Evolutionary conservation across 2,797 vertebrate genomes (phyloP), one percentile per base, ranked within the genome.

Genomic region (Crocidura indochinensis): DNA sequence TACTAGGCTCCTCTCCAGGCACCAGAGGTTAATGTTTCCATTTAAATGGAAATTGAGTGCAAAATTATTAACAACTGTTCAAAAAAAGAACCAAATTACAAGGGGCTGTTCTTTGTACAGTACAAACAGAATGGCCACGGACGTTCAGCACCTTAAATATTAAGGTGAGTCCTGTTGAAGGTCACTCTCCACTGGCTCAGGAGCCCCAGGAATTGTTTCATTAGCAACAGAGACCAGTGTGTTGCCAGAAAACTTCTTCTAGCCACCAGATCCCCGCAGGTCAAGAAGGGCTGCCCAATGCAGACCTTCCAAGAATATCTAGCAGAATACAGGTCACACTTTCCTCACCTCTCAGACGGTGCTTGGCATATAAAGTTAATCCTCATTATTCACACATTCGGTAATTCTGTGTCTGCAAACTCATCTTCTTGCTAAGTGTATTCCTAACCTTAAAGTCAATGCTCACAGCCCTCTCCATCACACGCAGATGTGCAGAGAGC

Each of bases 1-100:
- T 94, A 84, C 78, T 92, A 91, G 91, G 53, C 83, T 88, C 81
- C 77, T 94, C 77, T 53, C 67, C 44, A 93, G 90, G 87, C 67
- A 91, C 83, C 79, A 76, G 94, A 97, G 97, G 97, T 97, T 97
- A 97, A 97, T 96, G 86, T 91, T 96, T 94, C 96, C 94, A 97
- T 97, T 97, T 97, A 97, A 97, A 97, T 97, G 97, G 97, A 98
- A 97, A 97, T 97, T 93, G 97, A 97, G 94, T 92, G 82, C 94
- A 95, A 95, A 96, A 96, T 95, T 96, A 97, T 97, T 97, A 97
- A 93, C 88, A 96, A 96, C 94, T 96, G 76, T 95, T 97, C 93
- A 84, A 89, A 96, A 96, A 92, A 38, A 92, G 95, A 94, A 96
- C 79, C 95, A 95, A 96, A 96, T 96, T 95, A 94, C 81, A 96